Evolutionary conservation across 2,888 invertebrate species (phyloP).

Genomic region (Apodemia zela): DNA sequence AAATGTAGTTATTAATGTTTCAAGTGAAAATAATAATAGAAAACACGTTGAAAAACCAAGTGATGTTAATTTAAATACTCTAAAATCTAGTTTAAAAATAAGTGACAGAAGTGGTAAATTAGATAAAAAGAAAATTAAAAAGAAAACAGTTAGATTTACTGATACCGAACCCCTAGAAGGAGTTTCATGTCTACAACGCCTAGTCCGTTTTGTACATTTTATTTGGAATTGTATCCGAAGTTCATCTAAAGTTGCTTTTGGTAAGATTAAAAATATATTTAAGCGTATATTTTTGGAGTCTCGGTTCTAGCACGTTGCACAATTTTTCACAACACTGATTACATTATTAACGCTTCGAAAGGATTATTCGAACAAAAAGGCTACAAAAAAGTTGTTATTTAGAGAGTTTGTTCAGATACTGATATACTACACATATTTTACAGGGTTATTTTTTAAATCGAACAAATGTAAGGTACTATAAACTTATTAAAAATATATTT

Average conservation of each 20-base stretch:
- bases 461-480: no score
- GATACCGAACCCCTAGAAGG: conserved; percentile 46
- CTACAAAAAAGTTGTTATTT: conserved; percentile 5
- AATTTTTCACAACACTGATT: conserved; percentile 19
- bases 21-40: not conserved
- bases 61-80: conserved; percentile 48
- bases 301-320: conserved; percentile 12
- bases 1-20: not conserved
- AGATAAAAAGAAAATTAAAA: conserved; percentile 41
- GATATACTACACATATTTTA: not conserved
- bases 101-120: conserved; percentile 47
- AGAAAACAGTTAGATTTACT: conserved; percentile 66
- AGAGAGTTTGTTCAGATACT: not conserved
- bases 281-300: conserved; percentile 16
- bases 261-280: conserved; percentile 44
- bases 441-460: not conserved
- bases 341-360: conserved; percentile 19
- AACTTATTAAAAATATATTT: not conserved
- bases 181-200: conserved; percentile 51
- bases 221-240: conserved; percentile 55
- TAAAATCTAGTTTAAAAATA: conserved; percentile 53
- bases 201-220: conserved; percentile 52
- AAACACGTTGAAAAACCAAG: conserved; percentile 27
- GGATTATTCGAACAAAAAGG: conserved; percentile 17
- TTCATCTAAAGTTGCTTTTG: conserved; percentile 50